A percentile compares a stretch with the other conserved stretches of the same genome.
phyloP scores from a whole-genome alignment of 2,113 vertebrate species.

The Hirundichthys speculiger region DNA sequence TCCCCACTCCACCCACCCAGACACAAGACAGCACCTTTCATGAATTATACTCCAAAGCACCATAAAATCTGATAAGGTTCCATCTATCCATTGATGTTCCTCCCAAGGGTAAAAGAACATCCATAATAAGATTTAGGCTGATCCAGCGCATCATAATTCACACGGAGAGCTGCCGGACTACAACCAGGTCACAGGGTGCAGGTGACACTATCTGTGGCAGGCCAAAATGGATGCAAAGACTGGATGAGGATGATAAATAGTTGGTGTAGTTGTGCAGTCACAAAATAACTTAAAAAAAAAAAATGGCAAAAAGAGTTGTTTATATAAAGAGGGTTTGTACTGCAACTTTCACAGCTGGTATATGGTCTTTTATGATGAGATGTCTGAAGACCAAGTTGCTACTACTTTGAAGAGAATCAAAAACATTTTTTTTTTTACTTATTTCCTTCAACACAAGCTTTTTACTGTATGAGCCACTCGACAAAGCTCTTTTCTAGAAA shows the following conservation, averaged over 20 bases:
- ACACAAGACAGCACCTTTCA: constrained; percentile 59
- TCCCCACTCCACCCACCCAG: constrained; percentile 11
- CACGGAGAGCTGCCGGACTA: constrained; percentile 52
- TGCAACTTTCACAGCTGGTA: neutral
- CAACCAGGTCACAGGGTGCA: constrained; percentile 61
- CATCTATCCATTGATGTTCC: constrained; percentile 63
- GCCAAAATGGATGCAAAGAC: constrained; percentile 15
- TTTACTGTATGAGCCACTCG: constrained; percentile 25
- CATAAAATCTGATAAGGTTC: constrained; percentile 78
- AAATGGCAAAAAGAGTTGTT: neutral
- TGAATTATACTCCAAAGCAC: constrained; percentile 69
- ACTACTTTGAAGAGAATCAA: neutral
- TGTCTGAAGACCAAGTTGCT: neutral
- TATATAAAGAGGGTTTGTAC: neutral
- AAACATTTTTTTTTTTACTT: constrained; percentile 12
- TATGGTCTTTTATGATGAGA: neutral
- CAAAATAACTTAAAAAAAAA: constrained; percentile 7
- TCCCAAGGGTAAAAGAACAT: constrained; percentile 80
- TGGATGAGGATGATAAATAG: constrained; percentile 28
- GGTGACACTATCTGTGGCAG: constrained; percentile 68
- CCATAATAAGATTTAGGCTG: constrained; percentile 80
- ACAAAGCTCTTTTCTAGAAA: constrained; percentile 47
- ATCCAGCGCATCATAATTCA: constrained; percentile 78
- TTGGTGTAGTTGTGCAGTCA: constrained; percentile 4
- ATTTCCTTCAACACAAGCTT: constrained; percentile 1